Percentiles rank a stretch among this genome's conserved stretches.
Evolutionary conservation across 2,113 vertebrate genomes (phyloP).

Genomic region (Sterna hirundo): DNA sequence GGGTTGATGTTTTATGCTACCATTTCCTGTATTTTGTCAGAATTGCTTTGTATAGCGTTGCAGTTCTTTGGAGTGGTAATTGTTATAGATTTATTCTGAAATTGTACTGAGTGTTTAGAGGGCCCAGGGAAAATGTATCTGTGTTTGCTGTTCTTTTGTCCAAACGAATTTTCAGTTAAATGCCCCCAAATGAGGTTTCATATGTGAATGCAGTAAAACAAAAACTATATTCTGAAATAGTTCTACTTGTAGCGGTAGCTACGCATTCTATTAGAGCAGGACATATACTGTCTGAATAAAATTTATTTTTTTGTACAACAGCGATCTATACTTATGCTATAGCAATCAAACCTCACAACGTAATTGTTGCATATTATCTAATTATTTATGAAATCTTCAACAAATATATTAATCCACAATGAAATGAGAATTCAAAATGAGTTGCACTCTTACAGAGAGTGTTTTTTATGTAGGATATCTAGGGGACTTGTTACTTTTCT

Average conservation of each 20-base stretch:
- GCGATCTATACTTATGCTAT: not conserved
- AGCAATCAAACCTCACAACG: not conserved
- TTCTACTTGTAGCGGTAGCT: not conserved
- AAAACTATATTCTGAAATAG: not conserved
- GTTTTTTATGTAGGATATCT: not conserved
- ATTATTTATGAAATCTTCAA: not conserved
- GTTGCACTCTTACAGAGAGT: not conserved
- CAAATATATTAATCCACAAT: not conserved
- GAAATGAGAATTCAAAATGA: not conserved
- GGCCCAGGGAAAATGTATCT: not conserved
- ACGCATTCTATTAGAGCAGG: not conserved
- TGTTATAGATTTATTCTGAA: not conserved
- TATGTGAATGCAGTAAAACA: not conserved
- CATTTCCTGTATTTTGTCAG: not conserved
- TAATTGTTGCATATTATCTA: not conserved
- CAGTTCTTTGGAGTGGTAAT: not conserved
- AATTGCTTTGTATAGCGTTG: not conserved
- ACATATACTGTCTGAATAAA: not conserved
- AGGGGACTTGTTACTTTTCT: conserved; percentile 38
- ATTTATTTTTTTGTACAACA: not conserved
- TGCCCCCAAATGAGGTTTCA: not conserved
- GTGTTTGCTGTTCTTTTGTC: not conserved
- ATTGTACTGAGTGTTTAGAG: not conserved
- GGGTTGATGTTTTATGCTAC: not conserved
- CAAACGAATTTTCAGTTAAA: not conserved